Conservation (phyloP, 1,140 invertebrate genomes). For the Frieseomelitta varia region DNA sequence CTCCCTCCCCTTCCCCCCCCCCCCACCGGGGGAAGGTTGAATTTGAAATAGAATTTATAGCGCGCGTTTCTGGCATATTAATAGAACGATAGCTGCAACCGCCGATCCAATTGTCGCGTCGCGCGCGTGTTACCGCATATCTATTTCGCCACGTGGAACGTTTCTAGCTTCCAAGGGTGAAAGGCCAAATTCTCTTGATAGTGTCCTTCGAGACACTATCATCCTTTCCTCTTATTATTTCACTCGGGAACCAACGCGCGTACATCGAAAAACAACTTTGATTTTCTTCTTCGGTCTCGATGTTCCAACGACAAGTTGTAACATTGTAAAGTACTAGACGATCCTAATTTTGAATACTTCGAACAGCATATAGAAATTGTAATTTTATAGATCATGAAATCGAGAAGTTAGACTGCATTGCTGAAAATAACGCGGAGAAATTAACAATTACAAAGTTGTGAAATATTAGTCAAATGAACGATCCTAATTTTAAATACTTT, state of each 20-base stretch:
- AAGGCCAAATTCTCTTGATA: not conserved
- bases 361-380: no score
- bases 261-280: no score
- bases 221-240: not conserved
- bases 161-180: not conserved
- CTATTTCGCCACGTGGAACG: not conserved
- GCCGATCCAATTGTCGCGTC: constrained; percentile 15
- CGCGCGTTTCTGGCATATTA: constrained; percentile 65
- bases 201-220: not conserved
- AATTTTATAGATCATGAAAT: no score
- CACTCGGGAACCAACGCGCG: no score
- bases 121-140: not conserved
- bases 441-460: no score
- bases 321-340: no score
- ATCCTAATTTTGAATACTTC: no score
- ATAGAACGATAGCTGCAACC: constrained; percentile 42
- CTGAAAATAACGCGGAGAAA: no score
- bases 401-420: no score
- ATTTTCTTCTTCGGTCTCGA: no score
- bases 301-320: no score
- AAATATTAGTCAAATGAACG: no score
- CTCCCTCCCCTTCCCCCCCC: not conserved
- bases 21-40: not conserved
- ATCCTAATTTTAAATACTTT: not conserved
- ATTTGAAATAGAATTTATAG: constrained; percentile 68